Conservation (phyloP, 2,888 invertebrate species). For the Aethes cnicana region DNA sequence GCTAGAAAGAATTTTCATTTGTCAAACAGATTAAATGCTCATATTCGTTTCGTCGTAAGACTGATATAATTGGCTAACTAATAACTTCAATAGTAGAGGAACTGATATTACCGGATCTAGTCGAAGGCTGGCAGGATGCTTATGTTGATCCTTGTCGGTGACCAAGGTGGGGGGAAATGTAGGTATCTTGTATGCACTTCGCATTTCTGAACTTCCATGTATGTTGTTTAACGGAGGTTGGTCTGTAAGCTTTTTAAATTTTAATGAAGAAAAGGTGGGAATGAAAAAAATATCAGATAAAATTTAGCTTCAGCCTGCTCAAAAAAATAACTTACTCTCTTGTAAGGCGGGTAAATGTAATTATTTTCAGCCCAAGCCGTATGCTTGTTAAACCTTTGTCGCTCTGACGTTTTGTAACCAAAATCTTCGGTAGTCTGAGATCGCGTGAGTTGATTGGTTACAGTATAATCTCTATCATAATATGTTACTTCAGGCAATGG, state of each 20-base stretch:
- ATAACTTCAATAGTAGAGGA: too few relatives aligned
- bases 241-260: constrained; percentile 60
- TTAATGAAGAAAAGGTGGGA: too few relatives aligned
- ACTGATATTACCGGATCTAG: constrained; percentile 45
- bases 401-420: constrained; percentile 53
- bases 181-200: constrained; percentile 49
- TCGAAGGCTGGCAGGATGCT: constrained; percentile 47
- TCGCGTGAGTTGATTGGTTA: constrained; percentile 51
- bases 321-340: constrained; percentile 47
- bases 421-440: constrained; percentile 59
- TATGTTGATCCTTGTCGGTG: constrained; percentile 63
- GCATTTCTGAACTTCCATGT: constrained; percentile 62
- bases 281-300: too few relatives aligned
- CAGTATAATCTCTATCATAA: constrained; percentile 58
- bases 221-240: constrained; percentile 51
- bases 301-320: background rate
- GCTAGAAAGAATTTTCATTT: constrained; percentile 38
- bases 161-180: constrained; percentile 47
- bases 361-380: constrained; percentile 56
- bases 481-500: constrained; percentile 50
- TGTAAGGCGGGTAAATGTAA: constrained; percentile 58
- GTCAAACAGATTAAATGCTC: background rate
- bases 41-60: too few relatives aligned
- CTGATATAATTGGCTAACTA: too few relatives aligned
- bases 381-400: constrained; percentile 59